Evolutionary conservation across 2,797 vertebrate genomes (phyloP).

Genomic region (Erpetoichthys calabaricus): DNA sequence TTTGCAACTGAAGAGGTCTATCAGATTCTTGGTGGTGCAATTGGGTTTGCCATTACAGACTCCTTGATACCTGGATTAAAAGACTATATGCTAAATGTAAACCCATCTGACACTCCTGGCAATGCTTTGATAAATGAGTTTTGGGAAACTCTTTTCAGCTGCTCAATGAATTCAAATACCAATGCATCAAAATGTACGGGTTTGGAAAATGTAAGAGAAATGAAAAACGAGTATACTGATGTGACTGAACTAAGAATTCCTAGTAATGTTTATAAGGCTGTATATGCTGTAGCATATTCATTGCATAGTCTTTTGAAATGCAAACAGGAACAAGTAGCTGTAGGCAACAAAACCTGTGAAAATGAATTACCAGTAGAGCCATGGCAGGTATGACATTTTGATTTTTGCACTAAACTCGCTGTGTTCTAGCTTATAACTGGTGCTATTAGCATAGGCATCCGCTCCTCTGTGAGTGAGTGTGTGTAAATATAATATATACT

Average conservation of each 20-base stretch:
- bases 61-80: neutral
- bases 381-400: constrained; percentile 6
- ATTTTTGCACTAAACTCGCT: no score
- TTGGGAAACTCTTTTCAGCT: neutral
- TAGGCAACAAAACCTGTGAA: neutral
- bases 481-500: no score
- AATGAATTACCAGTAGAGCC: neutral
- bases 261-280: constrained; percentile 5
- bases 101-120: neutral
- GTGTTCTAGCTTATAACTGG: no score
- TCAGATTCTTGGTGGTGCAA: neutral
- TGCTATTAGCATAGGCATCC: no score
- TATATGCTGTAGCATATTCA: constrained; percentile 4
- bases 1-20: no score
- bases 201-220: neutral
- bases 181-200: neutral
- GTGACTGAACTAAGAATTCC: neutral
- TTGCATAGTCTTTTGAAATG: neutral
- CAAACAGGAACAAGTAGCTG: neutral
- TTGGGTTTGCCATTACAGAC: neutral
- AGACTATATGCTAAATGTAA: neutral
- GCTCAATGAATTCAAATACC: neutral
- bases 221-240: neutral
- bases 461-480: no score
- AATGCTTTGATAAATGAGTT: neutral